Percentiles rank a stretch among this genome's conserved stretches.
Conservation (phyloP, 1,140 invertebrate genomes). For the Ceratina australensis region DNA sequence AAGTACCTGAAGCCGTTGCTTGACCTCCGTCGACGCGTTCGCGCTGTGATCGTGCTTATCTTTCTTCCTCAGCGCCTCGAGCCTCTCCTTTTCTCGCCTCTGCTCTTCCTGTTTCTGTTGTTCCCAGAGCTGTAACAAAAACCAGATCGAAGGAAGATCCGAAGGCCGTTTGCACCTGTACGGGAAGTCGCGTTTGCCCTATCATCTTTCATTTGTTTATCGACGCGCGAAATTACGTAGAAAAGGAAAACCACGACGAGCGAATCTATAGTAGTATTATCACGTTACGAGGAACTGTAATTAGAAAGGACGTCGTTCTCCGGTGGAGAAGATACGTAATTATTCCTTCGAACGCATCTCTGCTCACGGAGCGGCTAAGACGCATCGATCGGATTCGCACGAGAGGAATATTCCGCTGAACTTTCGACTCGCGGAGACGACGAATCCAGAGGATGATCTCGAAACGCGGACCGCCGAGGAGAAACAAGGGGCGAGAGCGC, state of each 20-base stretch:
- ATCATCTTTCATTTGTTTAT: not conserved
- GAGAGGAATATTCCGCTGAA: slow-evolving; percentile 59
- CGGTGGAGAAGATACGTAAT: too few species aligned
- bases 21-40: slow-evolving; percentile 96
- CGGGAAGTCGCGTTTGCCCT: not conserved
- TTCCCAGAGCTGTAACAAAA: slow-evolving; percentile 85
- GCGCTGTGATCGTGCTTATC: slow-evolving; percentile 96
- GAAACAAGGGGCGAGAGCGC: too few species aligned
- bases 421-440: slow-evolving; percentile 37
- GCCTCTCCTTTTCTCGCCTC: slow-evolving; percentile 87
- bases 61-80: slow-evolving; percentile 93
- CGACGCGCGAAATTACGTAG: too few species aligned
- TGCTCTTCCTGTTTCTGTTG: slow-evolving; percentile 88
- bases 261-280: too few species aligned
- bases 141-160: not conserved
- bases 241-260: too few species aligned
- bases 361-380: too few species aligned
- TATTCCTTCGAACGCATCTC: too few species aligned
- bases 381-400: not conserved
- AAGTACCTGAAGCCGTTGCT: slow-evolving; percentile 92
- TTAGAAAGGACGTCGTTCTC: too few species aligned
- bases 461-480: too few species aligned
- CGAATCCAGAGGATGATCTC: not conserved
- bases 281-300: too few species aligned
- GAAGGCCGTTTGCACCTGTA: too few species aligned